Conservation (phyloP, 2,113 vertebrate genomes). For the Clarias magur region DNA sequence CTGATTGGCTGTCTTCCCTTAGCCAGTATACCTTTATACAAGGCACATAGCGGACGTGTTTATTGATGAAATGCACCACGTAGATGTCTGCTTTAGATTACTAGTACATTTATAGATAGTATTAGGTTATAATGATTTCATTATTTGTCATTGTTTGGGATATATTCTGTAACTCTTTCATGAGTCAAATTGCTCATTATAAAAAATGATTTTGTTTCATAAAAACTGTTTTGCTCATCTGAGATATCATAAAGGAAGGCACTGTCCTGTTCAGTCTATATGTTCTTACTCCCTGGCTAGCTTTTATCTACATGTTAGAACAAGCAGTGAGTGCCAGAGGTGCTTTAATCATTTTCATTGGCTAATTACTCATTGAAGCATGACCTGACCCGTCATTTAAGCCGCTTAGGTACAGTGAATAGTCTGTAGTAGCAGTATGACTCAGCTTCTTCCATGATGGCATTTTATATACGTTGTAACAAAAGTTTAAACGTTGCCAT, state of each 20-base stretch:
- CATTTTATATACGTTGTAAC: background rate
- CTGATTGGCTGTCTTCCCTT: background rate
- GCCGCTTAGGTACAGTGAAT: background rate
- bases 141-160: no score
- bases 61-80: background rate
- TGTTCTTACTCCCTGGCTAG: background rate
- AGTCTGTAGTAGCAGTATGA: background rate
- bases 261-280: background rate
- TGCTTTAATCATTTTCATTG: conserved; percentile 10
- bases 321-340: conserved; percentile 26
- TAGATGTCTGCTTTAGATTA: background rate
- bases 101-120: background rate
- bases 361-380: conserved; percentile 27
- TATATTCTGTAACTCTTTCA: background rate
- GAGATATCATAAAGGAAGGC: background rate
- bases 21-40: background rate
- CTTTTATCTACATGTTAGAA: conserved; percentile 12
- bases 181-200: background rate
- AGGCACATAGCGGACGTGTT: background rate
- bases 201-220: no score
- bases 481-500: background rate
- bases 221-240: background rate
- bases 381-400: conserved; percentile 14
- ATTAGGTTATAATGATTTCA: background rate
- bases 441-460: background rate